A percentile compares a stretch with the other conserved stretches of the same genome.
These are phyloP conservation scores for Ispidina picta DNA, from an alignment of 2,797 vertebrate species.

Conservation along the genomic window DNA sequence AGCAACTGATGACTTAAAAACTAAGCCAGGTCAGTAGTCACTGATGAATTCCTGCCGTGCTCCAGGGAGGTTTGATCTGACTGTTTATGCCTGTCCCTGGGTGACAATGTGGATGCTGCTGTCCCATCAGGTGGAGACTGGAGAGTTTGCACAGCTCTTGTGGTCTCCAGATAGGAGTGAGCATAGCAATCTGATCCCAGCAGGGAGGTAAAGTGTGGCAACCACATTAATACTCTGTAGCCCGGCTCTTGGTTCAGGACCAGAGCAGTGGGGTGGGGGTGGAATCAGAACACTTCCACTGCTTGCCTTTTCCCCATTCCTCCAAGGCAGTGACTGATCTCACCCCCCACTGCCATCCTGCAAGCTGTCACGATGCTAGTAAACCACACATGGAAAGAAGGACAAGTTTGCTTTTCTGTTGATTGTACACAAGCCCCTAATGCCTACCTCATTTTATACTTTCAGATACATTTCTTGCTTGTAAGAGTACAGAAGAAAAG, in stretches of 20 bases:
- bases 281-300: background rate
- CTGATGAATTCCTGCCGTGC: background rate
- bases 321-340: background rate
- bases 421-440: slow-evolving; percentile 33
- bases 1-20: background rate
- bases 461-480: slow-evolving; percentile 22
- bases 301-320: background rate
- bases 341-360: background rate
- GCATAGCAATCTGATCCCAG: background rate
- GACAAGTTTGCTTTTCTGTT: background rate
- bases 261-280: background rate
- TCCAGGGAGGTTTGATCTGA: background rate
- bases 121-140: accelerated
- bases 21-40: background rate
- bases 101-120: background rate
- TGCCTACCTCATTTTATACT: slow-evolving; percentile 27
- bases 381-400: background rate
- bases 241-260: background rate
- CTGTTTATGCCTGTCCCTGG: background rate
- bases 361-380: background rate
- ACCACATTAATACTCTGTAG: background rate
- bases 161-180: background rate
- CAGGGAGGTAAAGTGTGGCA: background rate
- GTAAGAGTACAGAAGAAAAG: background rate
- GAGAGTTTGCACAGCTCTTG: background rate